phyloP scores from a whole-genome alignment of 2,888 invertebrate genomes.

The Metallyticus violacea region DNA sequence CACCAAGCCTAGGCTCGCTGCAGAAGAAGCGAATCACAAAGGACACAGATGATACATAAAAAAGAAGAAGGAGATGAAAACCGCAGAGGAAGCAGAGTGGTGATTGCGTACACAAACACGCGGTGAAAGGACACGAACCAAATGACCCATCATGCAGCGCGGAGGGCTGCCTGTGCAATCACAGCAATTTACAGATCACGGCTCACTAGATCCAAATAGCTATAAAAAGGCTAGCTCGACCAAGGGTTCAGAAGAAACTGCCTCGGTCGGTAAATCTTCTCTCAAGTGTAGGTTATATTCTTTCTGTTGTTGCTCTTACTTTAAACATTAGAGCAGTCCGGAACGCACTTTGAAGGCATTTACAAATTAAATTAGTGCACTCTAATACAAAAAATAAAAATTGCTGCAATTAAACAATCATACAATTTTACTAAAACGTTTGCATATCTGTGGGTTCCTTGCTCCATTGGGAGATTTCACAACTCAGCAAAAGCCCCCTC shows the following conservation, averaged over 20 bases:
- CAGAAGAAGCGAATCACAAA: no score
- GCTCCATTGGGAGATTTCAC: no score
- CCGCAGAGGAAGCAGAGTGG: background rate
- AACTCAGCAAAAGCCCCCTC: no score
- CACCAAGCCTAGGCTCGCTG: no score
- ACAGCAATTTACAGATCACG: constrained; percentile 23
- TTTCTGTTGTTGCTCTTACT: background rate
- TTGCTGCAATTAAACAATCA: no score
- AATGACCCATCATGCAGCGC: background rate
- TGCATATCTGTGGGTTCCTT: no score
- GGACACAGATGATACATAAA: no score
- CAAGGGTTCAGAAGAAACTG: background rate
- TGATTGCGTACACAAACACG: background rate
- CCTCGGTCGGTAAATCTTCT: background rate
- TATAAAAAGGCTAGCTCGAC: background rate
- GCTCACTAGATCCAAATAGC: constrained; percentile 21
- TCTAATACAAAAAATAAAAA: no score
- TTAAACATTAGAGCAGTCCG: no score
- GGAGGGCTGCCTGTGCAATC: background rate
- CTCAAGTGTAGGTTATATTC: no score
- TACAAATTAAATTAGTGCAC: no score
- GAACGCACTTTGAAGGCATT: background rate
- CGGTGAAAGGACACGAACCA: background rate
- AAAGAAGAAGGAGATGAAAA: background rate
- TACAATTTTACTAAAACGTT: no score